Percentiles rank a stretch among this genome's conserved stretches.
Evolutionary conservation across 2,888 invertebrate genomes (phyloP).

Genomic region (Halictus quadricinctus): DNA sequence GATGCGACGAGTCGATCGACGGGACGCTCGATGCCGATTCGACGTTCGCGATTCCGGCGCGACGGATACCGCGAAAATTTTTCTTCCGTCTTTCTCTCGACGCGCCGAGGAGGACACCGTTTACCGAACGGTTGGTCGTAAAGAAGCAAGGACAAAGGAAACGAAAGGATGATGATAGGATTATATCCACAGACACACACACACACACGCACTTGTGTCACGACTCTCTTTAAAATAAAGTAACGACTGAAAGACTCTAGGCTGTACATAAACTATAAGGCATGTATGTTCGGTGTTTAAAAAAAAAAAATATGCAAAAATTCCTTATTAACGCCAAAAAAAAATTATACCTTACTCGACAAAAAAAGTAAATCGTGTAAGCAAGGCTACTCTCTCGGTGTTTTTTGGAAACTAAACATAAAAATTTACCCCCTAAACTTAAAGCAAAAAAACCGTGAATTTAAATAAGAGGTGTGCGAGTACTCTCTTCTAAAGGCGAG

Average conservation of each 20-base stretch:
- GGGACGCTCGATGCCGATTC: conserved; percentile 16
- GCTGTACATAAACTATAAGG: conserved; percentile 82
- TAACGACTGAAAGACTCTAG: conserved; percentile 81
- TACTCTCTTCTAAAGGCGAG: conserved; percentile 19
- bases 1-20: conserved; percentile 9
- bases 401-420: conserved; percentile 81
- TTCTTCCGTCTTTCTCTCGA: conserved; percentile 56
- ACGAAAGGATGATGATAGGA: conserved; percentile 51
- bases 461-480: conserved; percentile 36
- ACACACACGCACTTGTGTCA: conserved; percentile 66
- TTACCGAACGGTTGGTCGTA: conserved; percentile 14
- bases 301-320: conserved; percentile 72
- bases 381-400: conserved; percentile 81
- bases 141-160: conserved; percentile 49
- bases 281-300: conserved; percentile 82
- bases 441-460: conserved; percentile 72
- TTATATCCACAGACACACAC: conserved; percentile 58
- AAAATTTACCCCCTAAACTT: conserved; percentile 78
- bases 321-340: conserved; percentile 77
- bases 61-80: background rate
- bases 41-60: conserved; percentile 36
- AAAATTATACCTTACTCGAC: conserved; percentile 69
- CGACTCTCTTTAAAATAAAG: conserved; percentile 69
- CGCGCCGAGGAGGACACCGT: conserved; percentile 30
- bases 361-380: conserved; percentile 75